These are phyloP conservation scores for Calyptomena viridis DNA, from an alignment of 2,113 vertebrate species.

Conservation along the genomic window DNA sequence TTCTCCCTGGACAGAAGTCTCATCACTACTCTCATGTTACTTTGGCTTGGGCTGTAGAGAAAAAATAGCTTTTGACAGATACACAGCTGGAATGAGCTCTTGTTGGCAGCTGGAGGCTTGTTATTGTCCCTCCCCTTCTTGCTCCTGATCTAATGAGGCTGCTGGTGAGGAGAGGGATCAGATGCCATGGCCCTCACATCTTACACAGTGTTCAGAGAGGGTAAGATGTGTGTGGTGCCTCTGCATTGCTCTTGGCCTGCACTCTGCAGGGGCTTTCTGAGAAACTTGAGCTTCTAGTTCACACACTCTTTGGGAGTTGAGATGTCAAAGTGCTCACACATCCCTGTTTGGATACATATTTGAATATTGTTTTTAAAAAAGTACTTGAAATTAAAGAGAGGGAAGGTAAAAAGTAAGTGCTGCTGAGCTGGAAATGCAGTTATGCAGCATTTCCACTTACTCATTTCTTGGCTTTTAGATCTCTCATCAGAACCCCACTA, in stretches of 20 bases:
- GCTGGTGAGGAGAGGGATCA: neutral
- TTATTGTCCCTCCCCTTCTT: neutral
- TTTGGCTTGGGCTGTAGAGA: neutral
- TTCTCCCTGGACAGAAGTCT: neutral
- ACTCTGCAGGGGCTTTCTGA: neutral
- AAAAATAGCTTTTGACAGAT: neutral
- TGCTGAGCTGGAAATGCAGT: neutral
- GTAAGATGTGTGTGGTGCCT: accelerated
- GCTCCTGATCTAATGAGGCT: neutral
- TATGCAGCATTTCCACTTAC: neutral
- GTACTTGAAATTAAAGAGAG: neutral
- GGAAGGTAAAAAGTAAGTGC: neutral
- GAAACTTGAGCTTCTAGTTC: neutral
- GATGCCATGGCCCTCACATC: neutral
- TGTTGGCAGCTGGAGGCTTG: neutral
- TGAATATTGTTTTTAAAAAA: neutral
- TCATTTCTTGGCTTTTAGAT: neutral
- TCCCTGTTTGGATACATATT: neutral
- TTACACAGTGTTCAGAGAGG: neutral
- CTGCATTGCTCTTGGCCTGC: neutral
- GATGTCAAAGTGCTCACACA: neutral
- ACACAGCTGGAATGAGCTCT: neutral
- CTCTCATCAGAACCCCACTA: neutral
- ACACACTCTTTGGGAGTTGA: neutral
- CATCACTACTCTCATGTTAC: neutral